A percentile compares a stretch with the other conserved stretches of the same genome.
phyloP scores from a whole-genome alignment of 1,140 invertebrate genomes.

The Charaxes varanes region DNA sequence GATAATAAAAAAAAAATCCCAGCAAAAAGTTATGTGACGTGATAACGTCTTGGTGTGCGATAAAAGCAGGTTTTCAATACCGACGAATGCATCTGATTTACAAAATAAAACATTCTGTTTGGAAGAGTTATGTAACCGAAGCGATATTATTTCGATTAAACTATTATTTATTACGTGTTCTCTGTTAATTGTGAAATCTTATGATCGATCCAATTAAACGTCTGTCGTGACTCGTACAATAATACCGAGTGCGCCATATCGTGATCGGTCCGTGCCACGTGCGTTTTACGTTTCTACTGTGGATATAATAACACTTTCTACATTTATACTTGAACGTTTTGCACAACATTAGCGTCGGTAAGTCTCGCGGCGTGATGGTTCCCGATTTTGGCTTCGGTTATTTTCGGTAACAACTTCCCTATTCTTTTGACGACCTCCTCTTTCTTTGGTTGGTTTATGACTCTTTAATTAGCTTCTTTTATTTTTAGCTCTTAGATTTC shows the following conservation, averaged over 20 bases:
- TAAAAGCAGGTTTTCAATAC: constrained; percentile 1
- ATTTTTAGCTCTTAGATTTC: no score
- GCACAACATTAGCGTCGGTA: no score
- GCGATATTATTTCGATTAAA: constrained; percentile 18
- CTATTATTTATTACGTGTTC: constrained; percentile 25
- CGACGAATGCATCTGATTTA: background rate
- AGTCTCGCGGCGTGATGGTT: no score
- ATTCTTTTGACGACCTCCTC: no score
- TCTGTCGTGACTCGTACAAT: constrained; percentile 24
- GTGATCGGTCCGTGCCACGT: constrained; percentile 36
- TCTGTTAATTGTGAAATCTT: constrained; percentile 29
- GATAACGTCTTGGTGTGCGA: no score
- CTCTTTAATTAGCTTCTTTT: no score
- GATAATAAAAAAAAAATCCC: no score
- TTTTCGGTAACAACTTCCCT: no score
- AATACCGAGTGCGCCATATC: constrained; percentile 11
- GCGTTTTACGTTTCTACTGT: constrained; percentile 28
- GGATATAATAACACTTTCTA: constrained; percentile 34
- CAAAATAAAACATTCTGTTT: constrained; percentile 8
- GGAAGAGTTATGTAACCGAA: constrained; percentile 23
- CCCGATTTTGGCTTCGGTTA: no score
- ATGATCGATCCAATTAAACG: constrained; percentile 21
- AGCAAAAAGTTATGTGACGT: no score
- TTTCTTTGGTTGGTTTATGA: no score
- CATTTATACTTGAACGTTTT: constrained; percentile 7